A percentile compares a stretch with the other conserved stretches of the same genome.
Evolutionary conservation across 92 coral and sea anemone genomes (phyloP).

Genomic region (Siderastrea siderea): DNA sequence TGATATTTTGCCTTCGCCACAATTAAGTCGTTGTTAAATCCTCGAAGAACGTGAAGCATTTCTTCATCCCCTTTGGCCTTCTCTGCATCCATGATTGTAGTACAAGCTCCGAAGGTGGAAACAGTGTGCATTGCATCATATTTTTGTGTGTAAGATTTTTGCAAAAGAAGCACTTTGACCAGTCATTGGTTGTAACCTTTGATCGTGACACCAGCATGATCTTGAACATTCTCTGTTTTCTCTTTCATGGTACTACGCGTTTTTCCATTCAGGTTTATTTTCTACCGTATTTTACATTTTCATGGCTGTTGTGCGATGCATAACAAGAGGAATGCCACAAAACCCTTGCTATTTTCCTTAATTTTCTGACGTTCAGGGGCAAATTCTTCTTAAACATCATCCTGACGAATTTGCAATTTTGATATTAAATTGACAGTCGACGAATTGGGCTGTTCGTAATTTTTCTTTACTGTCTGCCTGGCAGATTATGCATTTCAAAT

Average conservation of each 20-base stretch:
- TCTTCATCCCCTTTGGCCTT: slow-evolving; percentile 48
- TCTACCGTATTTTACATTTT: slow-evolving; percentile 22
- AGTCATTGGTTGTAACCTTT: slow-evolving; percentile 7
- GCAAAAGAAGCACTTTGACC: slow-evolving; percentile 56
- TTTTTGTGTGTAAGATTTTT: slow-evolving; percentile 29
- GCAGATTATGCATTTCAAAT: no score
- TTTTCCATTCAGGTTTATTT: not conserved
- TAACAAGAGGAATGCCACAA: slow-evolving; percentile 59
- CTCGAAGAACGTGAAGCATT: slow-evolving; percentile 33
- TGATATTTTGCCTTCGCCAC: slow-evolving; percentile 62
- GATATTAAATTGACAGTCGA: no score
- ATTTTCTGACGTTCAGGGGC: no score
- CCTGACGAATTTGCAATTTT: no score
- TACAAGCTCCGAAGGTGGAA: slow-evolving; percentile 39
- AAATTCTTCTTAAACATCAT: no score
- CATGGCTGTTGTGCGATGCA: slow-evolving; percentile 57
- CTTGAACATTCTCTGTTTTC: no score
- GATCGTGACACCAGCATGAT: slow-evolving; percentile 7
- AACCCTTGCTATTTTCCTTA: not conserved
- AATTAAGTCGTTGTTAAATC: slow-evolving; percentile 57
- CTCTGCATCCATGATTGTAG: slow-evolving; percentile 31
- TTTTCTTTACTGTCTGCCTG: no score
- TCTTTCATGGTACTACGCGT: no score
- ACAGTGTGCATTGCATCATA: slow-evolving; percentile 19
- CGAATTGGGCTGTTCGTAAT: no score